Base-by-base conservation (phyloP, 2,113 vertebrate species). In the Nothoprocta pentlandii region DNA sequence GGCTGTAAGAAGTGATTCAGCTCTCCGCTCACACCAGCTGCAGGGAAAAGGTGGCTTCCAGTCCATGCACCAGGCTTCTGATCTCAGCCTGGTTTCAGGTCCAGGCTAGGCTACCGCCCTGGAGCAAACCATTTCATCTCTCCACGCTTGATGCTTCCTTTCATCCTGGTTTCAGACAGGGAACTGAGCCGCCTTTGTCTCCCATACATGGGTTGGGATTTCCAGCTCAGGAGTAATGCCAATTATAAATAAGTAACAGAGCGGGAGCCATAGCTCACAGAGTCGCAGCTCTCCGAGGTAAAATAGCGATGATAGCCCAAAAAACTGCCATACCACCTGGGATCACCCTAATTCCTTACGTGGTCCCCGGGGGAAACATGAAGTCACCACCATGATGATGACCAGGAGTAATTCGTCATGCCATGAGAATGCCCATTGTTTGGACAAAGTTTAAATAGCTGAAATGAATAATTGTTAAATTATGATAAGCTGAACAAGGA, bases 381-480 rank as follows among this genome's bases (percentile, higher is more conserved):
- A 0, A 0, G 10, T 87, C 62, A 39, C 32, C 0, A 0, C 32
- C 6, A 0, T 23, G 28, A 44, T 42, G 28, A 25, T 16, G 17
- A 36, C 46, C 85, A 64, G 58, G 53, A 74, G 21, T 22, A 67
- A 64, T 71, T 75, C 46, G 58, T 90, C 5, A n/a, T 10, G 19
- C 23, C 67, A 76, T 41, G 68, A 77, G 36, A 51, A 78, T 80
- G 17, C 46, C 64, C 66, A 59, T 87, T 94, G 74, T 79, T 46
- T 87, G 69, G 85, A 73, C 51, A 88, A 64, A 12, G 12, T 73
- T 90, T 71, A 36, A 75, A 61, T 59, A 25, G 47, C 49, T 81
- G 78, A 34, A 78, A 67, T 79, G 85, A 94, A 92, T 85, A 96
- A 95, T 86, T 62, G 63, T 88, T 69, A 25, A 95, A 92, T 90